Percentiles rank a stretch among this genome's conserved stretches.
Conservation (phyloP, 1,140 invertebrate species). For the Tetraneura akinire region DNA sequence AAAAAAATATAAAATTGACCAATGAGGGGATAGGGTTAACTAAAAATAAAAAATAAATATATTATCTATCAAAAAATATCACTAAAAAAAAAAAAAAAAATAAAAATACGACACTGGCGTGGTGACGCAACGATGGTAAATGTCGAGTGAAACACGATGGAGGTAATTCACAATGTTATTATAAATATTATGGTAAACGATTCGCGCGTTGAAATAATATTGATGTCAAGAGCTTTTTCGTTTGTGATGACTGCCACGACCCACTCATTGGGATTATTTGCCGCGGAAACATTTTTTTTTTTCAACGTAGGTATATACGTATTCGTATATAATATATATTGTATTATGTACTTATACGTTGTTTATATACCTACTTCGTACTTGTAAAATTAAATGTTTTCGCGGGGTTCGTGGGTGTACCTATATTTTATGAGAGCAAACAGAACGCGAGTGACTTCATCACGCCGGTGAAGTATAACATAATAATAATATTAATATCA, state of each 20-base stretch:
- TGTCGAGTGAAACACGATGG: background rate
- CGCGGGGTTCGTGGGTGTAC: background rate
- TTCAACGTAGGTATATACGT: background rate
- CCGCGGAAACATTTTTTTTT: background rate
- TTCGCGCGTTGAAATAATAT: background rate
- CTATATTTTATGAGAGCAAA: background rate
- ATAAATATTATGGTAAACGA: background rate
- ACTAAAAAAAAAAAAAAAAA: too few relatives aligned
- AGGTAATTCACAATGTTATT: background rate
- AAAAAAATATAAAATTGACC: too few relatives aligned
- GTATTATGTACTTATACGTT: too few relatives aligned
- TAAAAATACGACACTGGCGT: too few relatives aligned
- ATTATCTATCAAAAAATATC: too few relatives aligned
- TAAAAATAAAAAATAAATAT: too few relatives aligned
- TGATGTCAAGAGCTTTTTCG: background rate
- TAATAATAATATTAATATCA: too few relatives aligned
- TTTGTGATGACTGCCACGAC: background rate
- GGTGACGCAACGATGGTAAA: background rate
- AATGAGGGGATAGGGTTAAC: too few relatives aligned
- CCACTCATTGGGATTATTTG: conserved; percentile 8
- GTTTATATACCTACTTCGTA: too few relatives aligned
- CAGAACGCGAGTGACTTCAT: too few relatives aligned
- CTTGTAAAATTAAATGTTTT: background rate
- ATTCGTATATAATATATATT: too few relatives aligned
- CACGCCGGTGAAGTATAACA: background rate